Evolutionary conservation across 2,888 invertebrate species (phyloP), one percentile per base, ranked within the genome.

Genomic region (Scrobipalpa atriplicella): DNA sequence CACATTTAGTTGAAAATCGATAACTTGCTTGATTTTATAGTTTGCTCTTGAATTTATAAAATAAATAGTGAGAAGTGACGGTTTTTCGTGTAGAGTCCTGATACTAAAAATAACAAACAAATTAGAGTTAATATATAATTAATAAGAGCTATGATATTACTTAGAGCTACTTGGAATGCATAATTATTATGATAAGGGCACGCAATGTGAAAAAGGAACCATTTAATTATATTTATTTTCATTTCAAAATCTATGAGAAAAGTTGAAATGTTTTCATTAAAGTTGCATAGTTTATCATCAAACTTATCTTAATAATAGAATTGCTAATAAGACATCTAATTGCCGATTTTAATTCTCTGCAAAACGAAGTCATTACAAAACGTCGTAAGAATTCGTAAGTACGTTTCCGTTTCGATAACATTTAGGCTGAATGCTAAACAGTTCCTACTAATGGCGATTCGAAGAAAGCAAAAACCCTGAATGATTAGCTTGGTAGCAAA

Each of bases 291-390:
- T n/a, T n/a, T n/a, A n/a, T n/a, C n/a, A n/a, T n/a, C n/a, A n/a
- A n/a, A n/a, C n/a, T n/a, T n/a, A n/a, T n/a, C n/a, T n/a, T n/a
- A n/a, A n/a, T n/a, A n/a, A n/a, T n/a, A n/a, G n/a, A 41, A 3
- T 10, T 6, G 2, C 41, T 11, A 3, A 43, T 11, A 43, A 13
- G 43, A 43, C 43, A 43, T 67, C 67, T 72, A 74, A 78, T 77
- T 75, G 74, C 69, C 72, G 69, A 78, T 77, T 79, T n/a, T 73
- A 75, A 78, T 78, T 71, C 71, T 67, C 66, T 71, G 76, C 76
- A 83, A 82, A 83, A 82, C 76, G 75, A 78, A 80, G 82, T 80
- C 84, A 83, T 86, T 87, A 86, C n/a, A 16, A 47, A 47, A 72
- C 75, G 72, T 73, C 47, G 47, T 78, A 78, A 80, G 78, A 79